A percentile compares a stretch with the other conserved stretches of the same genome.
These are phyloP conservation scores for Eudorcas thomsonii DNA, from an alignment of 2,113 vertebrate genomes.

Conservation along the genomic window DNA sequence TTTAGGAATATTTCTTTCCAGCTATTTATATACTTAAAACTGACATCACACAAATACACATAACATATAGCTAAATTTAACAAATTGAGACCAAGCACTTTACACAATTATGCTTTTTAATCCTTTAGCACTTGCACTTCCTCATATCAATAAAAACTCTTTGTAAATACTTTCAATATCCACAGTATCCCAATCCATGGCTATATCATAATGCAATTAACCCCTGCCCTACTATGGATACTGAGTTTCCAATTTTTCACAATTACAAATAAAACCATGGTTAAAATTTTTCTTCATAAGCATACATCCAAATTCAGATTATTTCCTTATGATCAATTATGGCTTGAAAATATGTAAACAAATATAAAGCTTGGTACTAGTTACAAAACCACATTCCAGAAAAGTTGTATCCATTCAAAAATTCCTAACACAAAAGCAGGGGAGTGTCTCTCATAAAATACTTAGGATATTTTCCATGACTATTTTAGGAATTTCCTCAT, in stretches of 20 bases:
- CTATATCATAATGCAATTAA: not conserved
- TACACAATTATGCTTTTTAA: not conserved
- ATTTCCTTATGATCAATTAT: not conserved
- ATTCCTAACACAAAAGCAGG: not conserved
- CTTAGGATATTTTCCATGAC: no score
- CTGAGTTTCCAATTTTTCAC: not conserved
- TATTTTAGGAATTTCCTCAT: not conserved
- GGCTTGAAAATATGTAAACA: not conserved
- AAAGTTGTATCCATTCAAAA: not conserved
- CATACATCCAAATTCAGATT: not conserved
- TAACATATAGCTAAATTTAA: not conserved
- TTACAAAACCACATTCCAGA: not conserved
- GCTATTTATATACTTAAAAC: not conserved
- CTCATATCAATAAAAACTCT: not conserved
- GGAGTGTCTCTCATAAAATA: not conserved
- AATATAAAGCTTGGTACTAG: not conserved
- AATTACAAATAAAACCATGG: not conserved
- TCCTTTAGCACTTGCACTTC: not conserved
- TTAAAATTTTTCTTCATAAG: not conserved
- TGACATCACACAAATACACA: not conserved
- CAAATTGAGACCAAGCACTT: not conserved
- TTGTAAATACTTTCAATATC: not conserved
- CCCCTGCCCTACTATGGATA: not conserved
- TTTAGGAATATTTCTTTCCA: not conserved
- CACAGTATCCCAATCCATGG: not conserved